A percentile compares a stretch with the other conserved stretches of the same genome.
Conservation (phyloP, 92 coral and sea anemone species). For the Zoanthus sansibaricus region DNA sequence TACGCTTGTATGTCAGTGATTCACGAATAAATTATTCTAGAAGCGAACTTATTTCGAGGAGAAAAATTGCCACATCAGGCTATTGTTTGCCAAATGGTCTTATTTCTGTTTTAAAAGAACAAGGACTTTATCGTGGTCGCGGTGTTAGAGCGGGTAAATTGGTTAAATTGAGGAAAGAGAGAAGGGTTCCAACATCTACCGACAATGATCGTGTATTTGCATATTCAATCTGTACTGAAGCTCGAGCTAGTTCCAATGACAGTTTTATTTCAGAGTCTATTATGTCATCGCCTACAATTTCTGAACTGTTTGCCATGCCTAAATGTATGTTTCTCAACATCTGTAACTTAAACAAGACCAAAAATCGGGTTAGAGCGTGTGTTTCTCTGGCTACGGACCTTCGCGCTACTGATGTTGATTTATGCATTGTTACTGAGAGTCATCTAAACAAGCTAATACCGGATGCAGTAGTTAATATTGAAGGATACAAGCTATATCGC, state of each 20-base stretch:
- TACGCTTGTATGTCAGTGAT: constrained; percentile 6
- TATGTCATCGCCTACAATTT: constrained; percentile 6
- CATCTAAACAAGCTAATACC: constrained; percentile 10
- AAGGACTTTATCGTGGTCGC: constrained; percentile 40
- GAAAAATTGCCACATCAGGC: constrained; percentile 24
- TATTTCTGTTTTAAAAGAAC: constrained; percentile 37
- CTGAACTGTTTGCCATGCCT: constrained; percentile 8
- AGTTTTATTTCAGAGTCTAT: constrained; percentile 1
- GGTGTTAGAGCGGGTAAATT: constrained; percentile 33
- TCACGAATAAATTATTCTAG: constrained; percentile 12
- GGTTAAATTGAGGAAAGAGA: constrained; percentile 25
- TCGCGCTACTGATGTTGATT: constrained; percentile 4
- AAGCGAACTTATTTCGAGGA: constrained; percentile 37
- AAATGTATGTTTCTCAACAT: constrained; percentile 2
- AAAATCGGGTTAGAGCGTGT: constrained; percentile 10
- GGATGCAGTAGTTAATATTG: not conserved
- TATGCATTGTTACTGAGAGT: constrained; percentile 4
- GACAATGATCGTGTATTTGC: constrained; percentile 14
- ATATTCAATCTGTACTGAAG: constrained; percentile 2
- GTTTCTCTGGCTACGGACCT: constrained; percentile 10
- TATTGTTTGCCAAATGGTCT: constrained; percentile 8
- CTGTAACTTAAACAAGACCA: constrained; percentile 26
- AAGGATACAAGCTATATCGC: constrained; percentile 16
- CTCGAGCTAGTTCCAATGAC: constrained; percentile 1
- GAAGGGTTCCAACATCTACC: constrained; percentile 17